Percentiles rank a stretch among this genome's conserved stretches.
Evolutionary conservation across 2,888 invertebrate genomes (phyloP).

Genomic region (Drosophila neonasuta): DNA sequence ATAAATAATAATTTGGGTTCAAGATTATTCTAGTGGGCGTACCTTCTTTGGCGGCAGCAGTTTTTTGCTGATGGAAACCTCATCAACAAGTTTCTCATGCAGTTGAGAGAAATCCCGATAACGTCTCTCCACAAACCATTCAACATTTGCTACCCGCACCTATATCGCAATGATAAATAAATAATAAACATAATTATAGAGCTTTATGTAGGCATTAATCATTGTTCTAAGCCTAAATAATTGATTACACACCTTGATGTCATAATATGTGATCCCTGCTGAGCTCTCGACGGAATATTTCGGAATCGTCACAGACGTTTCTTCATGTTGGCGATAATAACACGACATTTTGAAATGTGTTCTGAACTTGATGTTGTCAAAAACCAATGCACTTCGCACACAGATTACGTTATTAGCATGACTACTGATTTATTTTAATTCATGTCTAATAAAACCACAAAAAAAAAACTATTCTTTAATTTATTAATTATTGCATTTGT

Average conservation of each 20-base stretch:
- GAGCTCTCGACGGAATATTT: constrained; percentile 84
- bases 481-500: constrained; percentile 6
- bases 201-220: not conserved
- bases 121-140: constrained; percentile 91
- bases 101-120: constrained; percentile 95
- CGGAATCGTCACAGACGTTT: constrained; percentile 87
- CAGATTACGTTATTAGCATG: constrained; percentile 35
- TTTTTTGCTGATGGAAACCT: constrained; percentile 92
- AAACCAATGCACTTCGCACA: constrained; percentile 6
- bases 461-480: constrained; percentile 2
- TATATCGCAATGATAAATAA: constrained; percentile 7
- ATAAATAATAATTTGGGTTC: not conserved
- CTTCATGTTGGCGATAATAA: constrained; percentile 87
- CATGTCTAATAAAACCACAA: constrained; percentile 12
- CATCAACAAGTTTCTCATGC: constrained; percentile 90
- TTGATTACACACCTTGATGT: constrained; percentile 83
- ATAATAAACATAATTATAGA: not conserved
- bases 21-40: constrained; percentile 40
- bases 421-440: constrained; percentile 14
- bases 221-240: not conserved
- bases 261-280: constrained; percentile 88
- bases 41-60: constrained; percentile 95
- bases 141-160: constrained; percentile 86
- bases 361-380: not conserved
- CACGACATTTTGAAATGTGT: constrained; percentile 86